Evolutionary conservation across 2,113 vertebrate genomes (phyloP).

Genomic region (Oxyura jamaicensis): DNA sequence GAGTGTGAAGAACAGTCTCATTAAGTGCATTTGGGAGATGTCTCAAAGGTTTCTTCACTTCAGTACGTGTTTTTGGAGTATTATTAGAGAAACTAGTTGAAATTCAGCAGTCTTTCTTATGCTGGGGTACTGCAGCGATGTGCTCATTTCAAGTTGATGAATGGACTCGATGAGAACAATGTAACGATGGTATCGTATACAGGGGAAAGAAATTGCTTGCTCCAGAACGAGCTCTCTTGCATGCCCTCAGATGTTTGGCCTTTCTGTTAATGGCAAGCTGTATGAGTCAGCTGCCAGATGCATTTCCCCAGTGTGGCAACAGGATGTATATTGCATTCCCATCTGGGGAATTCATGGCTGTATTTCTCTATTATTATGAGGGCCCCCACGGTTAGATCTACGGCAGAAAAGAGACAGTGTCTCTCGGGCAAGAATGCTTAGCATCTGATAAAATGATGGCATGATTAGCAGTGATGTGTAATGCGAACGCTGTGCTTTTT

Average conservation of each 20-base stretch:
- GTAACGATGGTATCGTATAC: fast-evolving
- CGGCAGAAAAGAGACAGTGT: not conserved
- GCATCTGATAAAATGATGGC: not conserved
- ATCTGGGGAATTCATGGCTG: not conserved
- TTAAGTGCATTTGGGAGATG: not conserved
- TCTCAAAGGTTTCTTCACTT: not conserved
- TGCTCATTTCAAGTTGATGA: not conserved
- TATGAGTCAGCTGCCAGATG: conserved; percentile 19
- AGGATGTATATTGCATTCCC: not conserved
- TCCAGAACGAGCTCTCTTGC: not conserved
- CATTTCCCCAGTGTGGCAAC: conserved; percentile 1
- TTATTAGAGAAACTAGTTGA: not conserved
- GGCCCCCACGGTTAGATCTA: not conserved
- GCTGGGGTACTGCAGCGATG: not conserved
- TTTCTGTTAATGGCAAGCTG: not conserved
- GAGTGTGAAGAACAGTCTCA: not conserved
- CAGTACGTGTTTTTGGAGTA: not conserved
- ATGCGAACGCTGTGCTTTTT: not conserved
- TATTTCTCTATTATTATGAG: not conserved
- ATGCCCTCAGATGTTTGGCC: not conserved
- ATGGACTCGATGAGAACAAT: not conserved
- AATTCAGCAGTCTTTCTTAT: not conserved
- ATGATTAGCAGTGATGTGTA: not conserved
- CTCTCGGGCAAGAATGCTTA: not conserved
- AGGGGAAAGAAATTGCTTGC: not conserved